Conservation (phyloP, 2,797 vertebrate species). For the Stomatorhinus walkeri region DNA sequence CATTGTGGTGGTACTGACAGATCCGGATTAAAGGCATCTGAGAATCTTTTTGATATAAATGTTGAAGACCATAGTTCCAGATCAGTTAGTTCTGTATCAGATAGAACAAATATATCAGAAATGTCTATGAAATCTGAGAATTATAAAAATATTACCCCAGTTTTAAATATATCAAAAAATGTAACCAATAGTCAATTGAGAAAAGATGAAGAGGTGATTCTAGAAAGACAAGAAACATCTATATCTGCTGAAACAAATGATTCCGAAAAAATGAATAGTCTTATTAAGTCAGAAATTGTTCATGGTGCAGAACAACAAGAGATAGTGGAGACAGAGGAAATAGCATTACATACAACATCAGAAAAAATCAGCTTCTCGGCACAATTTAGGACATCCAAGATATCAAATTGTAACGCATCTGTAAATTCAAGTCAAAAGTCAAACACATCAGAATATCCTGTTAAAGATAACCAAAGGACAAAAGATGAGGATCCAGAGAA, state of each 20-base stretch:
- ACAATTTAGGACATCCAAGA: conserved; percentile 37
- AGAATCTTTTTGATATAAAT: background rate
- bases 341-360: conserved; percentile 36
- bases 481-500: conserved; percentile 34
- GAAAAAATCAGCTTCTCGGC: conserved; percentile 38
- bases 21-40: conserved; percentile 19
- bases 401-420: conserved; percentile 21
- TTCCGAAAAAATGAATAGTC: background rate
- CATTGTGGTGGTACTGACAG: conserved; percentile 51
- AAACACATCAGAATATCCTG: background rate
- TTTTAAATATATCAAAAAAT: conserved; percentile 34
- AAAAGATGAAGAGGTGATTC: conserved; percentile 11
- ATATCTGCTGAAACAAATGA: background rate
- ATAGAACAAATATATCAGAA: conserved; percentile 35
- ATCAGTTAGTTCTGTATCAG: conserved; percentile 16
- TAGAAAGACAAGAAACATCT: conserved; percentile 7
- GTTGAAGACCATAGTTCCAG: conserved; percentile 20
- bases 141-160: conserved; percentile 42
- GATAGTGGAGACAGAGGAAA: background rate
- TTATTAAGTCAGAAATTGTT: conserved; percentile 10
- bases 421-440: background rate
- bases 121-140: conserved; percentile 48
- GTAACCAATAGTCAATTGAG: background rate
- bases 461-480: conserved; percentile 26
- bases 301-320: background rate